A percentile compares a stretch with the other conserved stretches of the same genome.
These are phyloP conservation scores for Aphidoletes aphidimyza DNA, from an alignment of 2,888 invertebrate genomes.

Conservation along the genomic window DNA sequence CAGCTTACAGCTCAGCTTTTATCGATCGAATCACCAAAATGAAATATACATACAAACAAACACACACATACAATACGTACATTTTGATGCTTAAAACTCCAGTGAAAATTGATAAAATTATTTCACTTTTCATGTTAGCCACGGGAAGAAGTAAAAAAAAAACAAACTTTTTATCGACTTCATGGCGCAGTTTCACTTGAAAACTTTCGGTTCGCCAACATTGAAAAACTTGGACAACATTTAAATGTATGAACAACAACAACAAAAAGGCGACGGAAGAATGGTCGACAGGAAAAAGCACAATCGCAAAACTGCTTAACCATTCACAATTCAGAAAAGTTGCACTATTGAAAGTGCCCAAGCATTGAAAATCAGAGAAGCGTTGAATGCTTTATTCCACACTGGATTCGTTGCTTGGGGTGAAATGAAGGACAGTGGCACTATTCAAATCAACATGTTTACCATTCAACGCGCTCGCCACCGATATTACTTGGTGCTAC, in stretches of 20 bases:
- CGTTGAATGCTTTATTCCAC: neutral
- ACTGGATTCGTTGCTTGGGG: neutral
- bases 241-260: neutral
- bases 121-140: slow-evolving; percentile 44
- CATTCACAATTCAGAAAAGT: neutral
- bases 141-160: neutral
- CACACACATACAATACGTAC: neutral
- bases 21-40: neutral
- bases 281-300: neutral
- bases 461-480: neutral
- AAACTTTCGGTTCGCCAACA: too few species aligned
- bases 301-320: slow-evolving; percentile 7
- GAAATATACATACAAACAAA: neutral
- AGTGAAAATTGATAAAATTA: slow-evolving; percentile 35
- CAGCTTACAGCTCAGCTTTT: slow-evolving; percentile 33
- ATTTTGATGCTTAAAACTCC: slow-evolving; percentile 16
- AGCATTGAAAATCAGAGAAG: neutral
- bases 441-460: slow-evolving; percentile 51
- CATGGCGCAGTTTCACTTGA: slow-evolving; percentile 12
- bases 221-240: slow-evolving; percentile 43
- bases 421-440: slow-evolving; percentile 43
- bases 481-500: neutral
- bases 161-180: slow-evolving; percentile 2
- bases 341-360: neutral
- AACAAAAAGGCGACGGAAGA: neutral